Evolutionary conservation across 1,140 invertebrate genomes (phyloP).

Genomic region (Apis dorsata): DNA sequence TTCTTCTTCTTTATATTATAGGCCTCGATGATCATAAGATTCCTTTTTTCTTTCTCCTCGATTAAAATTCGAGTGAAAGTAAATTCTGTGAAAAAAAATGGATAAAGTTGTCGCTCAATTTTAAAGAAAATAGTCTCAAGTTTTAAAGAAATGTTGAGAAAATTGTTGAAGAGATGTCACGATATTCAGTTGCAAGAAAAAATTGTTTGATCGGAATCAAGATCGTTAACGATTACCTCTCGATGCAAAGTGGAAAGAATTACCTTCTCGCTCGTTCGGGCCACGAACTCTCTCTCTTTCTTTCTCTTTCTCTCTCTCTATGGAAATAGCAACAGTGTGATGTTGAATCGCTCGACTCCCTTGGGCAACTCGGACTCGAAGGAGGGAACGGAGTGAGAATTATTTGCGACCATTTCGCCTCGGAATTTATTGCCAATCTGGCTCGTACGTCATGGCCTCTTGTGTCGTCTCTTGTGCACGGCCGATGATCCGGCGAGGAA

Average conservation of each 20-base stretch:
- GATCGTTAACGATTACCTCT: slow-evolving; percentile 6
- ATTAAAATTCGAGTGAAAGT: too few relatives aligned
- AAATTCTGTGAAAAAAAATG: too few relatives aligned
- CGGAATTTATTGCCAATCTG: slow-evolving; percentile 40
- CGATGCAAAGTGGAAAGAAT: too few relatives aligned
- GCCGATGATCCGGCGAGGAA: neutral
- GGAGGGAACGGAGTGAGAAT: slow-evolving; percentile 13
- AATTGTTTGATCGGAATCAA: neutral
- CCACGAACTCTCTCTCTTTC: neutral
- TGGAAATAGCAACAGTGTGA: slow-evolving; percentile 27
- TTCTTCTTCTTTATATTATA: too few relatives aligned
- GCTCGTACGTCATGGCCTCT: slow-evolving; percentile 25
- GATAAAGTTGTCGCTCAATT: too few relatives aligned
- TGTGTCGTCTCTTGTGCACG: too few relatives aligned
- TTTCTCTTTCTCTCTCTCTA: too few relatives aligned
- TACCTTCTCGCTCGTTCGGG: neutral
- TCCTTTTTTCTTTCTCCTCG: too few relatives aligned
- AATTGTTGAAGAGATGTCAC: too few relatives aligned
- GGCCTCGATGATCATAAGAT: neutral
- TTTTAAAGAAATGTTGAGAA: too few relatives aligned
- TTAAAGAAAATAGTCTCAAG: too few relatives aligned
- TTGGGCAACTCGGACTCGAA: neutral
- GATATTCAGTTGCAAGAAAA: too few relatives aligned
- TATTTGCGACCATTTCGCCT: slow-evolving; percentile 34
- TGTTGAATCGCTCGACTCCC: slow-evolving; percentile 6